These are phyloP conservation scores for Ceratoteleas bidentatus DNA, from an alignment of 1,140 invertebrate species.

Conservation along the genomic window DNA sequence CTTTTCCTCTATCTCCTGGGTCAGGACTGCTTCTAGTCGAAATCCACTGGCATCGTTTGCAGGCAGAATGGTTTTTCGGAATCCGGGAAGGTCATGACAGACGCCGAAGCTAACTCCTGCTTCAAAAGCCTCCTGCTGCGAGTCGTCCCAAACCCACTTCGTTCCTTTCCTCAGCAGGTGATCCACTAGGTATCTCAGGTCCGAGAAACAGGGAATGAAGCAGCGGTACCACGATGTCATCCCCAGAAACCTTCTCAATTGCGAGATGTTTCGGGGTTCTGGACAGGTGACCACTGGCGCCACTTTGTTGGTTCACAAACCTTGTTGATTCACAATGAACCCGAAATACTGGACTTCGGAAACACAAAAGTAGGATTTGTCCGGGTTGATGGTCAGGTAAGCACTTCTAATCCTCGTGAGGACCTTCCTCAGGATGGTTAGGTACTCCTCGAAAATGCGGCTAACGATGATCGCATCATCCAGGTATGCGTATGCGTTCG, in stretches of 20 bases:
- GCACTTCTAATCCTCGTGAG: conserved; percentile 10
- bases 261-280: conserved; percentile 57
- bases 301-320: conserved; percentile 70
- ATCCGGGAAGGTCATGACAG: conserved; percentile 33
- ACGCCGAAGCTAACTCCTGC: not conserved
- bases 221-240: conserved; percentile 72
- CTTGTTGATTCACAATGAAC: conserved; percentile 39
- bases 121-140: conserved; percentile 25
- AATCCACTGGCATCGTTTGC: conserved; percentile 54
- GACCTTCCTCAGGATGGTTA: conserved; percentile 16
- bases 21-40: conserved; percentile 67
- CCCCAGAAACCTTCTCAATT: conserved; percentile 74
- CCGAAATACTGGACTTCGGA: conserved; percentile 59
- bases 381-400: conserved; percentile 58
- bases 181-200: conserved; percentile 67
- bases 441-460: conserved; percentile 72
- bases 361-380: conserved; percentile 73
- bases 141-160: conserved; percentile 9
- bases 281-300: conserved; percentile 69
- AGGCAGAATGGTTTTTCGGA: conserved; percentile 49
- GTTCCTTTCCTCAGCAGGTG: conserved; percentile 7
- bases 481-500: conserved; percentile 66
- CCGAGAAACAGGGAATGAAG: conserved; percentile 71
- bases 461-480: conserved; percentile 73
- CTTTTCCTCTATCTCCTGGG: conserved; percentile 40